Evolutionary conservation across 2,888 invertebrate species (phyloP).

Genomic region (Drosophila buzzatii): DNA sequence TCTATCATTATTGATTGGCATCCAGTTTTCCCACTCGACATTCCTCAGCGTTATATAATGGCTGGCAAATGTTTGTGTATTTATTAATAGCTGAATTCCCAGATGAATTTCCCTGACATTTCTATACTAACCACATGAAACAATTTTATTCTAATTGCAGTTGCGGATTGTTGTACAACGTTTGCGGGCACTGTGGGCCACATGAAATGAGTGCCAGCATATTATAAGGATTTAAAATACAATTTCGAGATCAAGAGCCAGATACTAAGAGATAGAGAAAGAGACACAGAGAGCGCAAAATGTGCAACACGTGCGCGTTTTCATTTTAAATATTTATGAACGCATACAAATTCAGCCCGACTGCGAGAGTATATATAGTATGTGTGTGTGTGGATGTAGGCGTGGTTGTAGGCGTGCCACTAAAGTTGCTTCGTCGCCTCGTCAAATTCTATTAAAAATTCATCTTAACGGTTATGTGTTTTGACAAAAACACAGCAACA

Average conservation of each 20-base stretch:
- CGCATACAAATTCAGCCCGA: constrained; percentile 13
- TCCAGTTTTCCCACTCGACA: constrained; percentile 32
- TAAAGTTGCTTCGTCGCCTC: constrained; percentile 55
- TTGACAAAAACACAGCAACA: constrained; percentile 51
- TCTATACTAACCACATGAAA: constrained; percentile 45
- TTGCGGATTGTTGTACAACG: neutral
- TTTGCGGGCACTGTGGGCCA: constrained; percentile 19
- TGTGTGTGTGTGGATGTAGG: constrained; percentile 3
- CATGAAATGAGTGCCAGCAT: constrained; percentile 16
- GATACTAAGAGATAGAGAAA: neutral
- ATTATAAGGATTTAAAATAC: constrained; percentile 65
- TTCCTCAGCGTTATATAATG: constrained; percentile 55
- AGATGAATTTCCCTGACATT: constrained; percentile 26
- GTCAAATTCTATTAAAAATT: constrained; percentile 75
- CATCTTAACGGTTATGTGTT: constrained; percentile 76
- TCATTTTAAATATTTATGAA: constrained; percentile 74
- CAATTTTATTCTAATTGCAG: constrained; percentile 63
- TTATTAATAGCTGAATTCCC: constrained; percentile 60
- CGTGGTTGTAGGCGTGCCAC: constrained; percentile 26
- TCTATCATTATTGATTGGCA: constrained; percentile 79
- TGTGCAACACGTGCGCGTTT: constrained; percentile 76
- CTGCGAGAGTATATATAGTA: neutral
- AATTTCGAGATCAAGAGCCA: constrained; percentile 32
- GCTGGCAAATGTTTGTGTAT: constrained; percentile 57
- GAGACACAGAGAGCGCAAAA: constrained; percentile 23